phyloP scores from a whole-genome alignment of 1,140 invertebrate species.

The Idris sp. region DNA sequence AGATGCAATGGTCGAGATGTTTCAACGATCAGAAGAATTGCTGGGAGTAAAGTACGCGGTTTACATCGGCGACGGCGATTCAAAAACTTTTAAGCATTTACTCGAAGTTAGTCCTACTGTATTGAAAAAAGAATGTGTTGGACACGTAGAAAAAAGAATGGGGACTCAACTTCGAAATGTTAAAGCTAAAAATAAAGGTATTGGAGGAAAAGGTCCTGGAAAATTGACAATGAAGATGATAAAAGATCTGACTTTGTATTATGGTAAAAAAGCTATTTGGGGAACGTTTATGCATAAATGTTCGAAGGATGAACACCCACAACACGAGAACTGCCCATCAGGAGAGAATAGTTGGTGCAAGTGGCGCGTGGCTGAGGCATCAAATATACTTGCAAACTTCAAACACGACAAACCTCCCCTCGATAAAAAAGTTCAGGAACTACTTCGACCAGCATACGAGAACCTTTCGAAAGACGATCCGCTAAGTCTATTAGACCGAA shows the following conservation, averaged over 20 bases:
- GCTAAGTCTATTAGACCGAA: no score
- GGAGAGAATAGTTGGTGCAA: conserved; percentile 3
- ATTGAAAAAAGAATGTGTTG: no score
- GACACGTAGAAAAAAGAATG: conserved; percentile 1
- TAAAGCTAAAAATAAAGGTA: background rate
- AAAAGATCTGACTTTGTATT: no score
- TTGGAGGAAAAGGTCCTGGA: conserved; percentile 1
- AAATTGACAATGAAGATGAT: background rate
- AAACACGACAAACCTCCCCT: background rate
- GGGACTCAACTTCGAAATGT: background rate
- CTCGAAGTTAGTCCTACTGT: no score
- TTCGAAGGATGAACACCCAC: background rate
- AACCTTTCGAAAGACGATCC: background rate
- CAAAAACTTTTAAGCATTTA: conserved; percentile 8
- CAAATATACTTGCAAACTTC: background rate
- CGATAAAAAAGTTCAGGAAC: background rate
- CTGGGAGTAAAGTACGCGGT: conserved; percentile 5
- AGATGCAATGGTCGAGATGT: background rate
- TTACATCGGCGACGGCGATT: conserved; percentile 6
- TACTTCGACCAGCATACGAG: background rate
- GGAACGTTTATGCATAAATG: background rate
- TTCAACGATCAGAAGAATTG: background rate
- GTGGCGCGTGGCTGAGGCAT: background rate
- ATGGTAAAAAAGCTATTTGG: conserved; percentile 1
- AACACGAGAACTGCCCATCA: conserved; percentile 3